Conservation (phyloP, 2,888 invertebrate genomes). For the Diaperis boleti region DNA sequence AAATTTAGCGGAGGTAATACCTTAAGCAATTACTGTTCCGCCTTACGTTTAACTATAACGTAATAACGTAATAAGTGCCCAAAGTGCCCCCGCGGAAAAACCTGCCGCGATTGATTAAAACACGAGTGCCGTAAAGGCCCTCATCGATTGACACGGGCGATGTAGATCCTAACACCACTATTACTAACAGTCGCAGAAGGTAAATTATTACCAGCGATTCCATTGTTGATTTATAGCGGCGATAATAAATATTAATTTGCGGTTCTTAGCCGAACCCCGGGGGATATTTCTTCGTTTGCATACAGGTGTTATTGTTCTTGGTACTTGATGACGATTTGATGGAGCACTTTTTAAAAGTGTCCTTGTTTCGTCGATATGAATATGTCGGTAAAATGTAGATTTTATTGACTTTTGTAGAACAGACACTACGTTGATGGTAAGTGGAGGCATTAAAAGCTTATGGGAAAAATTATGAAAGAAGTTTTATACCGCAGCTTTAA, state of each 20-base stretch:
- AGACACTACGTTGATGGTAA: slow-evolving; percentile 18
- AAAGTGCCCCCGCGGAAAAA: not conserved
- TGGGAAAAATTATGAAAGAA: slow-evolving; percentile 18
- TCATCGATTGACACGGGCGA: not conserved
- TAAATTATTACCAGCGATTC: no score
- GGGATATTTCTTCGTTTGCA: slow-evolving; percentile 5
- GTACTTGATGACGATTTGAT: not conserved
- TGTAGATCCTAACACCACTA: no score
- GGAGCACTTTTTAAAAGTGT: no score
- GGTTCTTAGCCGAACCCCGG: not conserved
- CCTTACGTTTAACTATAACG: no score
- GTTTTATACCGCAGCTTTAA: slow-evolving; percentile 6
- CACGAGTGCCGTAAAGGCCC: slow-evolving; percentile 1
- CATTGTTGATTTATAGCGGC: slow-evolving; percentile 6
- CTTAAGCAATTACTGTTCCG: no score
- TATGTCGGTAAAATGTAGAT: no score
- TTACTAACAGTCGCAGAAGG: no score
- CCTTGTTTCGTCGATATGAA: not conserved
- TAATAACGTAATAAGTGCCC: no score
- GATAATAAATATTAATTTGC: slow-evolving; percentile 10
- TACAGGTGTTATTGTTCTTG: not conserved
- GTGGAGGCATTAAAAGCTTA: slow-evolving; percentile 22
- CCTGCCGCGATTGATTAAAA: not conserved
- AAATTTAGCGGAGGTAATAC: no score
- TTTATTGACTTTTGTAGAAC: slow-evolving; percentile 19